phyloP scores from a whole-genome alignment of 92 coral and sea anemone species.

The Muricea muricata region DNA sequence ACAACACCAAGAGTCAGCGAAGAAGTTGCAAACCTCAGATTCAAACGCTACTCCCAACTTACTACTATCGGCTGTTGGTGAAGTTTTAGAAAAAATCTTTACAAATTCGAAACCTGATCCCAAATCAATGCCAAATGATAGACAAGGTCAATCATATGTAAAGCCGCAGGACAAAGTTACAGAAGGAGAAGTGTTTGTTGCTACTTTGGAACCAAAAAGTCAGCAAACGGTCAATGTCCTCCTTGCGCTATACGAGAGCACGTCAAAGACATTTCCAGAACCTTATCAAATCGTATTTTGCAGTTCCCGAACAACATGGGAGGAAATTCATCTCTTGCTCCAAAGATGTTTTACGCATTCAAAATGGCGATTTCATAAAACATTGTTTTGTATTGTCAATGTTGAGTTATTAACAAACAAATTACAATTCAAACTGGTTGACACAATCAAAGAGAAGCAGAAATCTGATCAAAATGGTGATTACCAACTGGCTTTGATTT shows the following conservation, averaged over 20 bases:
- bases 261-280: constrained; percentile 68
- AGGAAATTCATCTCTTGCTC: constrained; percentile 79
- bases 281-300: constrained; percentile 88
- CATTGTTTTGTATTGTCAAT: constrained; percentile 82
- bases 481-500: constrained; percentile 68
- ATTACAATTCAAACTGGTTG: constrained; percentile 83
- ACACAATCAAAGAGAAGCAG: constrained; percentile 61
- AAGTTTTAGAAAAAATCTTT: no score
- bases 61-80: no score
- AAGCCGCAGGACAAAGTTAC: no score
- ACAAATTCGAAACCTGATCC: no score
- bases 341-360: constrained; percentile 74
- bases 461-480: not conserved
- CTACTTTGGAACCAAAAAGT: constrained; percentile 80
- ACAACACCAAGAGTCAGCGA: no score
- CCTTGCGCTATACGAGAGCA: constrained; percentile 77
- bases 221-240: constrained; percentile 73
- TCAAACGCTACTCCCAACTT: no score
- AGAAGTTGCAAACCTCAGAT: no score
- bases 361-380: constrained; percentile 38
- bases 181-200: constrained; percentile 56
- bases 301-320: constrained; percentile 82
- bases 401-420: constrained; percentile 84
- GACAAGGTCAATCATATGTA: no score
- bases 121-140: no score